A percentile compares a stretch with the other conserved stretches of the same genome.
These are phyloP conservation scores for Nebria ingens DNA, from an alignment of 1,140 invertebrate species.

Conservation along the genomic window DNA sequence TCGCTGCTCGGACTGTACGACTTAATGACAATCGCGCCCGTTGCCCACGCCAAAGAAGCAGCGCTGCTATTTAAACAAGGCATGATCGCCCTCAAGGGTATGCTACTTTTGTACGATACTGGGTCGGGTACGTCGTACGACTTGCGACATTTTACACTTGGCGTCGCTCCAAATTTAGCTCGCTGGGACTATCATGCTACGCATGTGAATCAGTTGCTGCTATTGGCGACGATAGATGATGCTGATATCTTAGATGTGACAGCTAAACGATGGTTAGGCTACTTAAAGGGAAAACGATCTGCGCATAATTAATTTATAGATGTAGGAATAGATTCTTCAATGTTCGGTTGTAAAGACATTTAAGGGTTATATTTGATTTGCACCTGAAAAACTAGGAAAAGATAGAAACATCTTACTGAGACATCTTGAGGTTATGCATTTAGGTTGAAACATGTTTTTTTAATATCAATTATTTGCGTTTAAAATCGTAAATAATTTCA, in stretches of 20 bases:
- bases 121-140: slow-evolving; percentile 96
- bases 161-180: slow-evolving; percentile 82
- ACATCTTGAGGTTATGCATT: too few species aligned
- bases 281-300: slow-evolving; percentile 89
- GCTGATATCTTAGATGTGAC: slow-evolving; percentile 74
- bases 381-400: too few species aligned
- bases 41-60: slow-evolving; percentile 51
- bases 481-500: too few species aligned
- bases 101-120: slow-evolving; percentile 89
- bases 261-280: slow-evolving; percentile 88
- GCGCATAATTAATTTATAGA: slow-evolving; percentile 67
- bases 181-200: slow-evolving; percentile 98
- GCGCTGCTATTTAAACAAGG: slow-evolving; percentile 73
- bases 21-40: slow-evolving; percentile 58
- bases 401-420: too few species aligned
- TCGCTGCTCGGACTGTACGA: slow-evolving; percentile 94
- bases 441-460: too few species aligned
- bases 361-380: too few species aligned
- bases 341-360: too few species aligned
- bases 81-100: slow-evolving; percentile 76
- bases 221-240: slow-evolving; percentile 78
- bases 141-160: slow-evolving; percentile 81
- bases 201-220: slow-evolving; percentile 91
- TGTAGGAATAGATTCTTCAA: too few species aligned
- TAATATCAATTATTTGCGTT: too few species aligned